These are phyloP conservation scores for Gracilinanus agilis DNA, from an alignment of 2,113 vertebrate species.

Conservation along the genomic window DNA sequence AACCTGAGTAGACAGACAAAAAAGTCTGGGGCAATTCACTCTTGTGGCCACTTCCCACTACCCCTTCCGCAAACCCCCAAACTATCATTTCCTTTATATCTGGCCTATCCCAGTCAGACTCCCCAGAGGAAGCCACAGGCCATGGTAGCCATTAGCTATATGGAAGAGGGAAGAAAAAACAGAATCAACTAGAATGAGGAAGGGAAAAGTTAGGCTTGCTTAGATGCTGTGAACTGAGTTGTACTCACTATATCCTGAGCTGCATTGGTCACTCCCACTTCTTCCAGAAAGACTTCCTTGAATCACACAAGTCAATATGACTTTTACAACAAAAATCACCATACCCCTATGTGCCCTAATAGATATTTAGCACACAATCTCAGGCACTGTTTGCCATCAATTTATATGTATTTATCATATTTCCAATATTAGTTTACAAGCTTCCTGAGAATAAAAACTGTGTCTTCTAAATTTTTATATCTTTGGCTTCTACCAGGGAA, in stretches of 20 bases:
- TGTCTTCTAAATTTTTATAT: neutral
- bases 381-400: neutral
- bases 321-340: neutral
- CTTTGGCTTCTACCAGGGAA: neutral
- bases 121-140: neutral
- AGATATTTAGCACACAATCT: neutral
- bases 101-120: neutral
- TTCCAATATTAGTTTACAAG: neutral
- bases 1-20: conserved; percentile 87
- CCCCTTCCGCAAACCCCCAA: neutral
- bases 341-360: neutral
- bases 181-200: neutral
- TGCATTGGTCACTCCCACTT: neutral
- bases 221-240: neutral
- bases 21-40: conserved; percentile 82
- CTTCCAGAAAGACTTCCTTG: conserved; percentile 38
- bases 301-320: neutral
- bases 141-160: accelerated
- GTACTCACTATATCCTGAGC: neutral
- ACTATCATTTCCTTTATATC: neutral
- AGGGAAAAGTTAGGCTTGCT: neutral
- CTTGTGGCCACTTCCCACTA: conserved; percentile 88
- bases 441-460: neutral
- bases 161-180: neutral
- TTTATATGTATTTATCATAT: neutral